A percentile compares a stretch with the other conserved stretches of the same genome.
phyloP scores from a whole-genome alignment of 2,797 vertebrate genomes.

The Dallia pectoralis region DNA sequence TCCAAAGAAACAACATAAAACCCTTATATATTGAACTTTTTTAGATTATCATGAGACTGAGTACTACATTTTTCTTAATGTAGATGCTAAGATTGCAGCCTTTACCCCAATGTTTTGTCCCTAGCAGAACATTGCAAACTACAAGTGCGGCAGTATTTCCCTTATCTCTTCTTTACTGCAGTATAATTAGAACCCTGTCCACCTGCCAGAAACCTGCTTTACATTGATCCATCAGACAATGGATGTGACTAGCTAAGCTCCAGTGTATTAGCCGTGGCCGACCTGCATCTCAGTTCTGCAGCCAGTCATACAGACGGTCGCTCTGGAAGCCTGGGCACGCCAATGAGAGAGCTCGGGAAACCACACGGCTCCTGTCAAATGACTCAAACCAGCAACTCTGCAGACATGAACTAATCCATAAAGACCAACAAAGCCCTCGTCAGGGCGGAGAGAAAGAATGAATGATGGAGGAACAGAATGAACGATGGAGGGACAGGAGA shows the following conservation, averaged over 20 bases:
- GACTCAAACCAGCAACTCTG: constrained; percentile 34
- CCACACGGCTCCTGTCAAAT: constrained; percentile 23
- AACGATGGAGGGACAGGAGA: not conserved
- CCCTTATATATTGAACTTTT: no score
- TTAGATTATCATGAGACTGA: no score
- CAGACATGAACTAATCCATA: constrained; percentile 46
- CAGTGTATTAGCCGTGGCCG: constrained; percentile 15
- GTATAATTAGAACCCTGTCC: not conserved
- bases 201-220: not conserved
- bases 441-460: not conserved
- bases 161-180: not conserved
- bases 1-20: no score
- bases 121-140: not conserved
- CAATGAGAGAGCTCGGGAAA: constrained; percentile 17
- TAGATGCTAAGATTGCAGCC: no score
- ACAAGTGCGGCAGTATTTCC: not conserved
- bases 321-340: constrained; percentile 10
- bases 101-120: not conserved
- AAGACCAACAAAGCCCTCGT: constrained; percentile 19
- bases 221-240: not conserved
- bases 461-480: not conserved
- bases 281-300: constrained; percentile 15
- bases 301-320: not conserved
- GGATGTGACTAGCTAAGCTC: not conserved
- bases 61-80: no score